These are phyloP conservation scores for Hiodon alosoides DNA, from an alignment of 2,113 vertebrate species.

Conservation along the genomic window DNA sequence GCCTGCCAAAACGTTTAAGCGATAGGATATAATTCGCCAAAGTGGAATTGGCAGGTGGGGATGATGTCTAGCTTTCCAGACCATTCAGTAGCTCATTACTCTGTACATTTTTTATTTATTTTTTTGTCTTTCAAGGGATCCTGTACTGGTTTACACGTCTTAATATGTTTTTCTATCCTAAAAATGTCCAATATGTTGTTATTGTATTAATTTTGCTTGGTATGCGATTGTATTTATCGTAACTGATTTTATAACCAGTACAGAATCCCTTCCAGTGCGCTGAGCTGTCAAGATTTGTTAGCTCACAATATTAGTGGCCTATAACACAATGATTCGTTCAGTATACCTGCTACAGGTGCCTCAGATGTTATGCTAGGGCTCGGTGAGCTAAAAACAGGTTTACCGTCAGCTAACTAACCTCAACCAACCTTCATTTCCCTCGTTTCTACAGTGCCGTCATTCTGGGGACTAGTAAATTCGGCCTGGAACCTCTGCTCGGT, in stretches of 20 bases:
- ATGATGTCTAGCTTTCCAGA: constrained; percentile 18
- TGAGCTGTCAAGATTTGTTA: background rate
- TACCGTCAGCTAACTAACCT: too few species aligned
- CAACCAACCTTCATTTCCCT: background rate
- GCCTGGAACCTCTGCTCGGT: constrained; percentile 98
- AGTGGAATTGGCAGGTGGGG: constrained; percentile 17
- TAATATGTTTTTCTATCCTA: too few species aligned
- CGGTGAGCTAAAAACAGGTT: too few species aligned
- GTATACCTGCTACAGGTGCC: background rate
- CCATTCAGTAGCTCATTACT: background rate
- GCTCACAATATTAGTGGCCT: background rate
- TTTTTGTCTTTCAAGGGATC: too few species aligned
- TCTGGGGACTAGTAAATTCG: constrained; percentile 98
- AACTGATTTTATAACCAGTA: too few species aligned
- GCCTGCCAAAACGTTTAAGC: constrained; percentile 20
- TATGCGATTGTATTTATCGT: background rate
- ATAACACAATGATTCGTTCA: background rate
- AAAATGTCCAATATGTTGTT: background rate
- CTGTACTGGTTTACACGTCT: too few species aligned
- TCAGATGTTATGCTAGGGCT: background rate
- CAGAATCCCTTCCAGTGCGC: too few species aligned
- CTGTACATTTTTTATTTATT: too few species aligned
- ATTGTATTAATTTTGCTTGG: background rate
- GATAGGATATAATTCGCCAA: constrained; percentile 22
- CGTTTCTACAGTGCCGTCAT: constrained; percentile 82